phyloP scores from a whole-genome alignment of 2,888 invertebrate species.

The Lepidocyrtinus sp. region DNA sequence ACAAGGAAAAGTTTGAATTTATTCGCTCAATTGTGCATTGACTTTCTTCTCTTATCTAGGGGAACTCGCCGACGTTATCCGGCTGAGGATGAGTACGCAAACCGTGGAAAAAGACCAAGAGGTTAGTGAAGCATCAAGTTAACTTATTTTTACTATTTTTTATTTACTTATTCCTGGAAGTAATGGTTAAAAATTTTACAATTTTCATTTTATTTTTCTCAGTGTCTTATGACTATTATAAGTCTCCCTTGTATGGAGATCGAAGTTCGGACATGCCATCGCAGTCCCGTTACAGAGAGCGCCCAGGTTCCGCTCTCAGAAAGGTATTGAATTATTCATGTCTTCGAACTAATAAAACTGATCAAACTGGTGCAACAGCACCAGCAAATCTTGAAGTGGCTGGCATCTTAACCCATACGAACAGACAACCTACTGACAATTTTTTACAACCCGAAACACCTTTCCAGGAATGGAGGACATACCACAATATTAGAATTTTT shows the following conservation, averaged over 20 bases:
- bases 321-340: slow-evolving; percentile 41
- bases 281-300: slow-evolving; percentile 58
- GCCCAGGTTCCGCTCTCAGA: slow-evolving; percentile 48
- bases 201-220: slow-evolving; percentile 16
- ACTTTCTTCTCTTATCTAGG: slow-evolving; percentile 52
- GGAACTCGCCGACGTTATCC: slow-evolving; percentile 61
- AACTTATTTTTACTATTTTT: too few relatives aligned
- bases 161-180: not conserved
- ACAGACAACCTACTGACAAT: too few relatives aligned
- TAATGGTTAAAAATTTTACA: slow-evolving; percentile 11
- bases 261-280: slow-evolving; percentile 58
- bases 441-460: too few relatives aligned
- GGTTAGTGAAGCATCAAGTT: too few relatives aligned
- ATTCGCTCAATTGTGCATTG: too few relatives aligned
- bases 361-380: not conserved
- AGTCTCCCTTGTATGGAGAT: slow-evolving; percentile 56
- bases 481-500: too few relatives aligned
- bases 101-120: slow-evolving; percentile 64
- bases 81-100: slow-evolving; percentile 65
- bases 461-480: too few relatives aligned
- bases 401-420: too few relatives aligned
- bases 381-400: not conserved
- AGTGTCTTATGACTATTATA: slow-evolving; percentile 64
- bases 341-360: not conserved
- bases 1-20: not conserved